These are phyloP conservation scores for Trichoplusia ni DNA, from an alignment of 1,140 invertebrate genomes.

Conservation along the genomic window DNA sequence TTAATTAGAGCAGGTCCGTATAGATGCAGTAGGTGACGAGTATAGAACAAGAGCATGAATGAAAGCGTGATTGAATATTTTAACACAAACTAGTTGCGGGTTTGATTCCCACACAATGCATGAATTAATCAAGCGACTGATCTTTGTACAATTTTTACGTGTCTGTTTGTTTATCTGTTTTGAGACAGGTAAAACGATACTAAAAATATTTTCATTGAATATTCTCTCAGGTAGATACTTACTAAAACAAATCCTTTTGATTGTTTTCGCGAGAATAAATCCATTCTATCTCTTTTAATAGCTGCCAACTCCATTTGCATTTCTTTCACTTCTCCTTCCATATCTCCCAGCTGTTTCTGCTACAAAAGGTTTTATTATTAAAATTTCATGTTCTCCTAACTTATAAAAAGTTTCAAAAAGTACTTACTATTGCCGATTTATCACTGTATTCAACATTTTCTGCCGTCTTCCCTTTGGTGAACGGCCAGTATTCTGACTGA, in stretches of 20 bases:
- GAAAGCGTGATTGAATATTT: no score
- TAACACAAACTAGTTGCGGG: no score
- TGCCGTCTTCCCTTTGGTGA: slow-evolving; percentile 34
- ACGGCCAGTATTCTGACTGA: slow-evolving; percentile 56
- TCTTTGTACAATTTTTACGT: no score
- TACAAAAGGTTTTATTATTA: slow-evolving; percentile 43
- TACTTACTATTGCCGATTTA: slow-evolving; percentile 48
- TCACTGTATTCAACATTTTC: slow-evolving; percentile 30
- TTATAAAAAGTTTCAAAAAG: neutral
- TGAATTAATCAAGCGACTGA: no score
- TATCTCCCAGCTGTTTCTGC: slow-evolving; percentile 83
- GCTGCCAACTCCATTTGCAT: slow-evolving; percentile 83
- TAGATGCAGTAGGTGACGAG: no score
- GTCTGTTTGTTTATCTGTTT: no score
- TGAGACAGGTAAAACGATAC: no score
- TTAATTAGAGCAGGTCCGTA: no score
- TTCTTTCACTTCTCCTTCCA: slow-evolving; percentile 83
- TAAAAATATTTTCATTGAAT: no score
- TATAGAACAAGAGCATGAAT: no score
- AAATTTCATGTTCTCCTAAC: neutral
- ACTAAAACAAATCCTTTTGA: slow-evolving; percentile 1
- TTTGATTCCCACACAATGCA: no score
- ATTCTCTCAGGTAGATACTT: slow-evolving; percentile 1
- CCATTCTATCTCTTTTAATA: slow-evolving; percentile 82
- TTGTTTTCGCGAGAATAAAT: slow-evolving; percentile 38